Percentiles rank a stretch among this genome's conserved stretches.
phyloP scores from a whole-genome alignment of 2,113 vertebrate genomes.

The Castor canadensis region DNA sequence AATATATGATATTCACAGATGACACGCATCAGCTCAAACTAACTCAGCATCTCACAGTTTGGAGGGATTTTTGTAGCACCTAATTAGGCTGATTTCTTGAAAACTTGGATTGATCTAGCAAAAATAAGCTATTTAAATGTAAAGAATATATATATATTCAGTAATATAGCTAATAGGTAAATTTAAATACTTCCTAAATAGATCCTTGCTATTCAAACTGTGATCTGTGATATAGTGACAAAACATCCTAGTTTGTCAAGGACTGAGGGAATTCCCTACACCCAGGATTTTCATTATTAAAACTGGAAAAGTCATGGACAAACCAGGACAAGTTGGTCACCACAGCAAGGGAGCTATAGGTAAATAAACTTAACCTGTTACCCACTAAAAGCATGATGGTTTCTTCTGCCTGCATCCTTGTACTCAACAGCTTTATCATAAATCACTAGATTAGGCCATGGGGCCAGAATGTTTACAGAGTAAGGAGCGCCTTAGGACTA shows the following conservation, averaged over 20 bases:
- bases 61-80: not conserved
- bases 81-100: slow-evolving; percentile 22
- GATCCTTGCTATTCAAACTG: slow-evolving; percentile 21
- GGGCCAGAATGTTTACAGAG: not conserved
- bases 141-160: not conserved
- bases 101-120: not conserved
- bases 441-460: not conserved
- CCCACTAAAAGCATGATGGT: not conserved
- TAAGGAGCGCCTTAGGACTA: not conserved
- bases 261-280: not conserved
- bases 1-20: not conserved
- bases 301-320: not conserved
- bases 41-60: slow-evolving; percentile 13
- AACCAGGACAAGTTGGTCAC: not conserved
- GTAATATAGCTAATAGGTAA: not conserved
- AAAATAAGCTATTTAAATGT: slow-evolving; percentile 47
- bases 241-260: slow-evolving; percentile 15
- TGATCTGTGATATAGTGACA: not conserved
- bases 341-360: not conserved
- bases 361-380: not conserved
- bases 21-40: not conserved
- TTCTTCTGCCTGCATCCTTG: not conserved
- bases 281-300: slow-evolving; percentile 22
- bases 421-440: not conserved
- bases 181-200: slow-evolving; percentile 26